Evolutionary conservation across 2,888 invertebrate genomes (phyloP).

Genomic region (Liopterus haemorrhoidalis): DNA sequence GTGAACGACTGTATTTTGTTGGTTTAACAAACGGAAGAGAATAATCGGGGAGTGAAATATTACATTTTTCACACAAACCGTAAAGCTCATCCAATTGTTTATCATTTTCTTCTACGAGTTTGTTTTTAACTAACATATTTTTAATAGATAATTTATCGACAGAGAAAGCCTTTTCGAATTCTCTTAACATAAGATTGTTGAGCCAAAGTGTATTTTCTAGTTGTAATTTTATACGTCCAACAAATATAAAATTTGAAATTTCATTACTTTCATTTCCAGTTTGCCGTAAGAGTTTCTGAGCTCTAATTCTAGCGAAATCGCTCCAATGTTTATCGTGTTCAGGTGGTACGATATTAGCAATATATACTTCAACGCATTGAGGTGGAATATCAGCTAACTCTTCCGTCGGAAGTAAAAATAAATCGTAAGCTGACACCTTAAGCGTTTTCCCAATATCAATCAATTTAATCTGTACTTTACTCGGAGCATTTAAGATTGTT

Average conservation of each 20-base stretch:
- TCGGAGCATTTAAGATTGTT: too few relatives aligned
- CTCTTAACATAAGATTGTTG: conserved; percentile 55
- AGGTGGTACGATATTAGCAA: conserved; percentile 40
- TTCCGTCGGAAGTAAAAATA: too few relatives aligned
- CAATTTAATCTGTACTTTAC: too few relatives aligned
- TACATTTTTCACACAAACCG: conserved; percentile 45
- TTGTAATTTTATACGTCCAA: conserved; percentile 51
- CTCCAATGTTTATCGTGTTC: conserved; percentile 38
- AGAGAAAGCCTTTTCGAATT: conserved; percentile 49
- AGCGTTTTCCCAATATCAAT: too few relatives aligned
- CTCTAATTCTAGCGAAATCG: too few relatives aligned
- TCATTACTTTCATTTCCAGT: too few relatives aligned
- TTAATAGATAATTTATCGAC: conserved; percentile 53
- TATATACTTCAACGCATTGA: conserved; percentile 13
- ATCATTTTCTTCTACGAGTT: conserved; percentile 45
- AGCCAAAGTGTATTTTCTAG: conserved; percentile 60
- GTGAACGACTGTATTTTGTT: conserved; percentile 21
- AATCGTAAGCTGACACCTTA: too few relatives aligned
- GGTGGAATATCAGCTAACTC: too few relatives aligned
- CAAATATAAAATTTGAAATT: too few relatives aligned
- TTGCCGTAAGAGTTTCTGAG: too few relatives aligned
- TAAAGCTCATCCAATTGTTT: conserved; percentile 49
- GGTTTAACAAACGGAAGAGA: conserved; percentile 25
- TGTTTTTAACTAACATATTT: conserved; percentile 47
- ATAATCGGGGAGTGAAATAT: conserved; percentile 38